Evolutionary conservation across 2,113 vertebrate genomes (phyloP), one percentile per base, ranked within the genome.

Genomic region (Crotalus viridis): DNA sequence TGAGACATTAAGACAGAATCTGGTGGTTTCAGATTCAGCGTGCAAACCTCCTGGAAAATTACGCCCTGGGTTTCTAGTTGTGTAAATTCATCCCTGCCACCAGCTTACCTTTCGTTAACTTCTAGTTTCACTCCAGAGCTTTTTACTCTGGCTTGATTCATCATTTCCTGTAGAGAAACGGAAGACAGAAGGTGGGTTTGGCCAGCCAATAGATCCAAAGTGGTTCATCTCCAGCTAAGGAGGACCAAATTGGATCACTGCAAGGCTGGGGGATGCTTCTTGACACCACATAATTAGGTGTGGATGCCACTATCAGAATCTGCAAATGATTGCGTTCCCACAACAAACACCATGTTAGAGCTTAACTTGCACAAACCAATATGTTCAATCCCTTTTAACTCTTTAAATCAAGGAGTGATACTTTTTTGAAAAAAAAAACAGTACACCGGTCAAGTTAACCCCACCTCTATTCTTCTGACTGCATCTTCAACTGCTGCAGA

Each of bases 401-500:
- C 6, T 81, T 39, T 43, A 81, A 21, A 3, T 39, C 74, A 43
- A 43, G 74, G 74, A 21, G 6, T 22, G 9, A 9, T 19, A 81
- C 17, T 81, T 81, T 81, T 28, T 39, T 21, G 3, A 33, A 2
- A 81, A 81, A 81, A 6, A 7, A 48, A 51, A 81, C 33, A 81
- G n/a, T 39, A 74, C 7, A 43, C 17, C 0, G 0, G 17, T 10
- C 0, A 13, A 12, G 28, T 12, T n/a, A 17, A 85, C 22, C 39
- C 98, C 96, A 99, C 99, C 97, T 99, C 98, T 26, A 99, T 99
- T 95, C 99, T 98, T 93, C 98, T 98, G 28, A 99, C 99, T 0
- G 99, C 99, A 4, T 99, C 98, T 94, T 99, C 99, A 0, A 99
- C 99, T 3, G 99, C 99, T 0, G 98, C 98, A 0, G 99, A 99